Percentiles rank a stretch among this genome's conserved stretches.
phyloP scores from a whole-genome alignment of 2,797 vertebrate species.

The Australoheros facetus region DNA sequence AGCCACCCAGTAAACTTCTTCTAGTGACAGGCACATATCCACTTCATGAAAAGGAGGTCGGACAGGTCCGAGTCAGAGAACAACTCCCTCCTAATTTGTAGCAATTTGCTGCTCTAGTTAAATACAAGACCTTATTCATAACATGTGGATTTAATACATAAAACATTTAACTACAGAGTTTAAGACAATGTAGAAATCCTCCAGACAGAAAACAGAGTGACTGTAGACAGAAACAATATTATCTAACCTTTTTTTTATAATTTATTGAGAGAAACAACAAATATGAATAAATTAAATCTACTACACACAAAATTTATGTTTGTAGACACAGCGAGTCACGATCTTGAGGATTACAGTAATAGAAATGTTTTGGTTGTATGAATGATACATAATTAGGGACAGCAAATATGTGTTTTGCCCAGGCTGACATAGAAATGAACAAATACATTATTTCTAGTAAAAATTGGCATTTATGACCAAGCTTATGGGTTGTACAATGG shows the following conservation, averaged over 20 bases:
- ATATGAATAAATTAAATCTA: not conserved
- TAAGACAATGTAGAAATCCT: not conserved
- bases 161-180: not conserved
- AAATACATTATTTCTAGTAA: conserved; percentile 35
- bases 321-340: conserved; percentile 37
- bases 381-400: conserved; percentile 38
- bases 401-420: not conserved
- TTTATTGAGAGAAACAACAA: not conserved
- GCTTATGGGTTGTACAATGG: not conserved
- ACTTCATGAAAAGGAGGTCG: not conserved
- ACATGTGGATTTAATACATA: conserved; percentile 2
- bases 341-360: conserved; percentile 21
- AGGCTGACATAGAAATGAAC: not conserved
- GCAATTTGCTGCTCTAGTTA: not conserved
- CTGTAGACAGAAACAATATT: not conserved
- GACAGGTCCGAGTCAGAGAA: not conserved
- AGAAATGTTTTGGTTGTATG: conserved; percentile 16
- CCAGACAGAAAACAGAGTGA: not conserved
- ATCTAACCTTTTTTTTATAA: not conserved
- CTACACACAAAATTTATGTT: conserved; percentile 16
- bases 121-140: not conserved
- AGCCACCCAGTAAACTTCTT: not conserved
- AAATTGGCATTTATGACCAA: conserved; percentile 40
- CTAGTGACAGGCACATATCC: not conserved
- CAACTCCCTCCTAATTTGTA: not conserved